Percentiles rank a stretch among this genome's conserved stretches.
Conservation (phyloP, 1,140 invertebrate species). For the Acromyrmex echinatior region DNA sequence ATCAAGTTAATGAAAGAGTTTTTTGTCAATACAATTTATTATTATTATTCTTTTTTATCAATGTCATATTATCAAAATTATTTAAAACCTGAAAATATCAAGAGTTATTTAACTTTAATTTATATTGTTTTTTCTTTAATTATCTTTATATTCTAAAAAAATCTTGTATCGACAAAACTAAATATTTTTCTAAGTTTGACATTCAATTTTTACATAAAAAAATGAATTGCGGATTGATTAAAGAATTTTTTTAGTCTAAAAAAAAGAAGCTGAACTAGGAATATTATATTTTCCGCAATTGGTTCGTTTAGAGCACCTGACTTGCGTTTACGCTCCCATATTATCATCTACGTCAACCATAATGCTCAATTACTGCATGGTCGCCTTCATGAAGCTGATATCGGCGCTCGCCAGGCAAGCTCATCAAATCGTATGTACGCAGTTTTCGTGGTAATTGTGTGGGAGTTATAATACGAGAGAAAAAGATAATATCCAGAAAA, state of each 20-base stretch:
- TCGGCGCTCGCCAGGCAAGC: conserved; percentile 25
- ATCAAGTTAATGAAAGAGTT: neutral
- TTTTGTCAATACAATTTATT: too few species aligned
- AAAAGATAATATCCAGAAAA: conserved; percentile 45
- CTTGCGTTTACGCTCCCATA: conserved; percentile 47
- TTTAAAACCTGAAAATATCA: neutral
- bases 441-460: conserved; percentile 39
- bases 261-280: neutral
- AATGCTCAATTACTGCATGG: conserved; percentile 69
- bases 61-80: neutral
- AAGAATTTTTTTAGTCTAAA: neutral
- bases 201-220: neutral
- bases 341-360: conserved; percentile 49
- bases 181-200: neutral
- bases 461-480: neutral
- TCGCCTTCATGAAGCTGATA: conserved; percentile 65
- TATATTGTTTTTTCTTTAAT: neutral
- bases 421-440: conserved; percentile 27
- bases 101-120: neutral
- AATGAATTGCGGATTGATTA: neutral
- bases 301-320: conserved; percentile 67
- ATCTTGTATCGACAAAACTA: neutral
- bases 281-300: conserved; percentile 69
- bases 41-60: neutral
- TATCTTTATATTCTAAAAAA: neutral